phyloP scores from a whole-genome alignment of 2,113 vertebrate species.

The Centropristis striata region DNA sequence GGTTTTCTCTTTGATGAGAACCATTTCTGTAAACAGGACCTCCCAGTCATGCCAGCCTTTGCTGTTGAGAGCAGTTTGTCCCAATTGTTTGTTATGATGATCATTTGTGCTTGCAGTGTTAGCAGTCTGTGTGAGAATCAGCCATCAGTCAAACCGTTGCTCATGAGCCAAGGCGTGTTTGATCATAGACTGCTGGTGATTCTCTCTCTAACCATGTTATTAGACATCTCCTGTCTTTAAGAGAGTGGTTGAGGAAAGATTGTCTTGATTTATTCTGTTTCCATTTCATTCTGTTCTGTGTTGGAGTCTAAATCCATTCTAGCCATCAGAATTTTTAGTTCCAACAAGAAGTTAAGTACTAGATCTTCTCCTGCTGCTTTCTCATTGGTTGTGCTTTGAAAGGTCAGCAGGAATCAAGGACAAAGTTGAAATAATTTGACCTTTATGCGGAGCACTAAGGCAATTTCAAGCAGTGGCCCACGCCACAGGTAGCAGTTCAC shows the following conservation, averaged over 20 bases:
- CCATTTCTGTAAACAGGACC: conserved; percentile 11
- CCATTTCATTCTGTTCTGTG: not conserved
- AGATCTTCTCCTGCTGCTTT: not conserved
- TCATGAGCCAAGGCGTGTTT: not conserved
- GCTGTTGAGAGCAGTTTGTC: conserved; percentile 23
- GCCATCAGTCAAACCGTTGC: not conserved
- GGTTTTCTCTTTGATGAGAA: not conserved
- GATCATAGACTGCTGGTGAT: not conserved
- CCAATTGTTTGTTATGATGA: conserved; percentile 59
- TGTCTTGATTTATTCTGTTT: not conserved
- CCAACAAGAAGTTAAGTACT: not conserved
- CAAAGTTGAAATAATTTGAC: too few species aligned
- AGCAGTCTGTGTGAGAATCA: not conserved
- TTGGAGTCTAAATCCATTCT: not conserved
- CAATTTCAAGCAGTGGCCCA: too few species aligned
- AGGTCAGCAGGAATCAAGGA: too few species aligned
- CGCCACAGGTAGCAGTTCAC: too few species aligned
- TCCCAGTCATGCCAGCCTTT: conserved; percentile 4
- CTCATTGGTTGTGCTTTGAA: too few species aligned
- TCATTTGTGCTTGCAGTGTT: conserved; percentile 55
- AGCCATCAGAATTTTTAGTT: not conserved
- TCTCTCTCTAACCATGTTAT: not conserved
- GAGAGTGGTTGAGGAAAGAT: not conserved
- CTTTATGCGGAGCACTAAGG: too few species aligned
- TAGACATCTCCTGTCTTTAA: not conserved